A percentile compares a stretch with the other conserved stretches of the same genome.
These are phyloP conservation scores for Eucidaris tribuloides DNA, from an alignment of 35 echinoderm and acorn worm species.

Conservation along the genomic window DNA sequence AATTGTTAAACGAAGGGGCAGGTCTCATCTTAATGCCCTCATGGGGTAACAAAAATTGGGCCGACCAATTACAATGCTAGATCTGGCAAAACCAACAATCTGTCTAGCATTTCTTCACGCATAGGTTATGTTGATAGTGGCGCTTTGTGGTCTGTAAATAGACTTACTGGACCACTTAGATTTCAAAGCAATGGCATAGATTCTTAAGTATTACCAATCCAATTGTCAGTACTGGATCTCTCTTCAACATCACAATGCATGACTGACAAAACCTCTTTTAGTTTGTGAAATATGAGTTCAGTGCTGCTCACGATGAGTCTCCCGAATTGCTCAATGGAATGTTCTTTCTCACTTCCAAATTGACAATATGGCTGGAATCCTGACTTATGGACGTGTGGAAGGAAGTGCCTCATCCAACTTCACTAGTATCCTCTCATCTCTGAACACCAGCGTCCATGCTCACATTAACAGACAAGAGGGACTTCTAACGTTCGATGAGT, in stretches of 20 bases:
- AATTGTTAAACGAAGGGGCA: no score
- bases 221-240: slow-evolving; percentile 34
- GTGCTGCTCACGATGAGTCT: neutral
- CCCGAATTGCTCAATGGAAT: slow-evolving; percentile 19
- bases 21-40: no score
- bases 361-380: slow-evolving; percentile 42
- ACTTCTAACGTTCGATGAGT: slow-evolving; percentile 36
- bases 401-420: slow-evolving; percentile 29
- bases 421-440: slow-evolving; percentile 17
- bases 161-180: slow-evolving; percentile 22
- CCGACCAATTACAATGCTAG: no score
- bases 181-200: slow-evolving; percentile 34
- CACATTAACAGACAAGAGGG: slow-evolving; percentile 44
- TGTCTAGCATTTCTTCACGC: neutral
- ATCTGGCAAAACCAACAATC: slow-evolving; percentile 2
- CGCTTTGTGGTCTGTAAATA: neutral
- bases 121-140: neutral
- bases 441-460: slow-evolving; percentile 9
- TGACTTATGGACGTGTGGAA: slow-evolving; percentile 8
- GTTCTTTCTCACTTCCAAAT: slow-evolving; percentile 16
- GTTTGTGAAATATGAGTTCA: slow-evolving; percentile 31
- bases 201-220: slow-evolving; percentile 26
- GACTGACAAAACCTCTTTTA: slow-evolving; percentile 26
- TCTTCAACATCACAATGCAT: slow-evolving; percentile 4
- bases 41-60: no score